These are phyloP conservation scores for Atherix ibis DNA, from an alignment of 2,888 invertebrate species.

Conservation along the genomic window DNA sequence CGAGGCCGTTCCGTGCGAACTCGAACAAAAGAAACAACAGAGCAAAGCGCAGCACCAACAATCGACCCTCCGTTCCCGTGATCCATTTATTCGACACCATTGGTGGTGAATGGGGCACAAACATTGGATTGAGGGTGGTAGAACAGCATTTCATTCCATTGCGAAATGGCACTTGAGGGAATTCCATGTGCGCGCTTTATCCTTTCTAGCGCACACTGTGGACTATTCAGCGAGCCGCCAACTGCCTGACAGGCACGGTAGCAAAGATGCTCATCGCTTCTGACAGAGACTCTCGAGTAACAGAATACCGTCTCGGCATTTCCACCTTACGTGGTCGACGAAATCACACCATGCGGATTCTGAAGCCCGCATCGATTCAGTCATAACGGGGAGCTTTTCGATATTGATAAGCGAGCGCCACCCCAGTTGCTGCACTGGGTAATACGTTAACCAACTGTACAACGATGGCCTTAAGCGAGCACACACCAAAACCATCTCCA, in stretches of 20 bases:
- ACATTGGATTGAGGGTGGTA: slow-evolving; percentile 6
- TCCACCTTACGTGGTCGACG: neutral
- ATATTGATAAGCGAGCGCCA: slow-evolving; percentile 7
- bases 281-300: neutral
- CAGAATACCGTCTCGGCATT: neutral
- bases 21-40: too few species aligned
- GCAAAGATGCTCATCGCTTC: neutral
- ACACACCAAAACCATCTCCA: neutral
- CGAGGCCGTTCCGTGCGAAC: too few species aligned
- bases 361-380: too few species aligned
- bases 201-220: slow-evolving; percentile 14
- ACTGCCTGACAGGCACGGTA: slow-evolving; percentile 9
- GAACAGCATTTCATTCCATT: slow-evolving; percentile 12
- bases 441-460: too few species aligned
- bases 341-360: too few species aligned
- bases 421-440: slow-evolving; percentile 4
- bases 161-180: slow-evolving; percentile 16
- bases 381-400: too few species aligned
- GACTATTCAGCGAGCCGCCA: slow-evolving; percentile 12
- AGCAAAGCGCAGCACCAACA: too few species aligned
- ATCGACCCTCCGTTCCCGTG: too few species aligned
- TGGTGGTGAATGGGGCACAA: slow-evolving; percentile 9
- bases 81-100: too few species aligned
- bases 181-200: slow-evolving; percentile 15
- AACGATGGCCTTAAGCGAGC: too few species aligned